These are phyloP conservation scores for Leptinotarsa lineolata DNA, from an alignment of 1,140 invertebrate genomes.

Conservation along the genomic window DNA sequence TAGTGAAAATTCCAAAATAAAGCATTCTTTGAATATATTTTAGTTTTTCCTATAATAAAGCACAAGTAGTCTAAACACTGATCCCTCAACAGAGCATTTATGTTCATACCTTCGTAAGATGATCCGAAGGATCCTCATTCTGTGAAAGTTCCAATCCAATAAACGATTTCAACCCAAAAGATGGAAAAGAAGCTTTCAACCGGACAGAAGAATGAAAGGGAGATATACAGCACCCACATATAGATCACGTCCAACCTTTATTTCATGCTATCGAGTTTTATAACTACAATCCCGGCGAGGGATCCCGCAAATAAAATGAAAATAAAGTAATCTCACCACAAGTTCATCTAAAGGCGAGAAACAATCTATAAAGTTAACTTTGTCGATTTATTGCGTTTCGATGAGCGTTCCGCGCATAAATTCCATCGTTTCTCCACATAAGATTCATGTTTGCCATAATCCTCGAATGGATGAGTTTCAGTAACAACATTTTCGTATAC, in stretches of 20 bases:
- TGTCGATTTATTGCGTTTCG: conserved; percentile 27
- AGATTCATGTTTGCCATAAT: conserved; percentile 14
- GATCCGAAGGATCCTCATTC: too few relatives aligned
- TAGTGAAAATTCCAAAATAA: too few relatives aligned
- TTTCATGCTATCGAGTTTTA: conserved; percentile 43
- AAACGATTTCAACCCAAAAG: too few relatives aligned
- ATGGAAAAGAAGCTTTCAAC: too few relatives aligned
- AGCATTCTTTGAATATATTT: too few relatives aligned
- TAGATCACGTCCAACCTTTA: conserved; percentile 49
- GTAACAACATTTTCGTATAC: background rate
- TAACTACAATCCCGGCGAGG: conserved; percentile 34
- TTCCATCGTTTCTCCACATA: conserved; percentile 9
- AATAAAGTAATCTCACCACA: conserved; percentile 36
- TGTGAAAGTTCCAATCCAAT: too few relatives aligned
- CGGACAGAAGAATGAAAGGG: background rate
- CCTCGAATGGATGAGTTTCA: background rate
- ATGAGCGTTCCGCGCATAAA: conserved; percentile 22
- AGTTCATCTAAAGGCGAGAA: conserved; percentile 21
- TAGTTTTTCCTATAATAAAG: too few relatives aligned
- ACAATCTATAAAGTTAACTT: conserved; percentile 25
- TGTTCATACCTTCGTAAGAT: too few relatives aligned
- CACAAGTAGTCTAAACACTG: too few relatives aligned
- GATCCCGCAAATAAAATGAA: conserved; percentile 29
- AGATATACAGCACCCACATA: conserved; percentile 32
- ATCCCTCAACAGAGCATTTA: too few relatives aligned